A percentile compares a stretch with the other conserved stretches of the same genome.
Evolutionary conservation across 2,888 invertebrate species (phyloP).

Genomic region (Dendrolimus houi): DNA sequence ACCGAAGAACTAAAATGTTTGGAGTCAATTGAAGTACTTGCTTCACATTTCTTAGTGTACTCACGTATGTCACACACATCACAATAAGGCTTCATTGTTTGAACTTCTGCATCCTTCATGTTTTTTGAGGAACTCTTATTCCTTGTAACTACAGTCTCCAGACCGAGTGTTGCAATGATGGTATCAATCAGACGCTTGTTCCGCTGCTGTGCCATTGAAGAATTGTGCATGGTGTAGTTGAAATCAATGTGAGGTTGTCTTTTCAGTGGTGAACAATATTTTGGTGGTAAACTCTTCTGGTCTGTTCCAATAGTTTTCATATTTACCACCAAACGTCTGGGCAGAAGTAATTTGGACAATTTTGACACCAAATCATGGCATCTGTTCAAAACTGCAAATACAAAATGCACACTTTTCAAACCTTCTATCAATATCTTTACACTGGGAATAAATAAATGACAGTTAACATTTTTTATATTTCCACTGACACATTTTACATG

Average conservation of each 20-base stretch:
- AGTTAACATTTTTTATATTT: too few species aligned
- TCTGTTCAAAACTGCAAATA: constrained; percentile 61
- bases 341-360: constrained; percentile 42
- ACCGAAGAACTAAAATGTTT: constrained; percentile 43
- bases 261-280: constrained; percentile 62
- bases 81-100: constrained; percentile 53
- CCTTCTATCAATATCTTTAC: too few species aligned
- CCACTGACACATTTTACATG: too few species aligned
- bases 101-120: constrained; percentile 52
- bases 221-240: constrained; percentile 43
- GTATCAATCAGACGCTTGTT: constrained; percentile 59
- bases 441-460: too few species aligned
- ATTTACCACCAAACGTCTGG: constrained; percentile 48
- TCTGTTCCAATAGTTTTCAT: constrained; percentile 32
- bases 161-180: constrained; percentile 45
- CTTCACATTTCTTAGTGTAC: constrained; percentile 29
- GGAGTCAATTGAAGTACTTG: constrained; percentile 35
- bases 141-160: constrained; percentile 44
- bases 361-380: constrained; percentile 48
- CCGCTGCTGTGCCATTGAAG: constrained; percentile 30
- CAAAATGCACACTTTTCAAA: constrained; percentile 21
- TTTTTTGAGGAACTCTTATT: constrained; percentile 40
- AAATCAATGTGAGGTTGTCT: constrained; percentile 49
- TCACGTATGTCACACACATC: constrained; percentile 60
- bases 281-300: constrained; percentile 34